These are phyloP conservation scores for Pyrrhia umbra DNA, from an alignment of 2,888 invertebrate species.

Conservation along the genomic window DNA sequence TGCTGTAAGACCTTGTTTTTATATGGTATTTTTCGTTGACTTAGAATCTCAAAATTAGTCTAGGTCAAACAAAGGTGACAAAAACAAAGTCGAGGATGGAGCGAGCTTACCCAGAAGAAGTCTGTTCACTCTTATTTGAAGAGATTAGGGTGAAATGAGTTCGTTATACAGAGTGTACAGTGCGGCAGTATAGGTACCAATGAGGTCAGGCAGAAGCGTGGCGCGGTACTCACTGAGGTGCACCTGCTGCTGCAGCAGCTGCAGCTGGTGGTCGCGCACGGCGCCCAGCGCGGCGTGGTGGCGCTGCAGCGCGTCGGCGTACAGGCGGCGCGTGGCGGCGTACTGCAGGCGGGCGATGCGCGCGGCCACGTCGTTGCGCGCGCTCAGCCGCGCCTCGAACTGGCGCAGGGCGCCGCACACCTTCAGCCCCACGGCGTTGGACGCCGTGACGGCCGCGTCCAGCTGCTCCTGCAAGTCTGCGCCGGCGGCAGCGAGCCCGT, in stretches of 20 bases:
- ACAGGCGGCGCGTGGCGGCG: slow-evolving; percentile 84
- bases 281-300: slow-evolving; percentile 88
- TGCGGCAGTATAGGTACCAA: too few species aligned
- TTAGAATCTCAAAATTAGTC: too few species aligned
- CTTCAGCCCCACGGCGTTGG: slow-evolving; percentile 87
- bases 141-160: too few species aligned
- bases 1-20: too few species aligned
- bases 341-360: slow-evolving; percentile 89
- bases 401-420: slow-evolving; percentile 89
- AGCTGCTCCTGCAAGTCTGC: slow-evolving; percentile 91
- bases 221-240: slow-evolving; percentile 82
- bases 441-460: slow-evolving; percentile 89
- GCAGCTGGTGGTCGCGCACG: slow-evolving; percentile 87
- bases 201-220: neutral
- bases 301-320: slow-evolving; percentile 85
- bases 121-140: too few species aligned
- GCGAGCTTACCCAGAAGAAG: too few species aligned
- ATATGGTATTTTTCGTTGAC: too few species aligned
- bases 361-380: slow-evolving; percentile 82
- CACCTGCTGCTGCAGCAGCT: slow-evolving; percentile 90
- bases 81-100: too few species aligned
- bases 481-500: neutral
- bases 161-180: too few species aligned
- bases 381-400: slow-evolving; percentile 74
- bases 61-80: too few species aligned